phyloP scores from a whole-genome alignment of 2,113 vertebrate species.

The Xyrauchen texanus region DNA sequence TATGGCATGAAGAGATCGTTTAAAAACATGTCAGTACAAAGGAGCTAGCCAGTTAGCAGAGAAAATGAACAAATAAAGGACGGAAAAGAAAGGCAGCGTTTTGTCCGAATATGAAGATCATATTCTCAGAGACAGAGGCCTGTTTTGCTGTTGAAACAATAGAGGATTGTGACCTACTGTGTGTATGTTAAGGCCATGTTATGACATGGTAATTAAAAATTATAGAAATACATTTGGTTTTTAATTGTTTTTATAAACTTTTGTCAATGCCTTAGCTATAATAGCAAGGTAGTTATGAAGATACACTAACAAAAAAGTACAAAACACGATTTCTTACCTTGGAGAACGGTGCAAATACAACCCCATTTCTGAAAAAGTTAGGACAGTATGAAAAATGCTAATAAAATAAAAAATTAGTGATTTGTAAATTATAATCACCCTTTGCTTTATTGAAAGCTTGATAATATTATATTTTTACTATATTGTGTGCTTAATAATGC shows the following conservation, averaged over 20 bases:
- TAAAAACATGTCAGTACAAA: constrained; percentile 10
- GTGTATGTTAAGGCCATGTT: background rate
- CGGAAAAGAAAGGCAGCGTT: background rate
- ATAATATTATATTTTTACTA: too few species aligned
- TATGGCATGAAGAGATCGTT: constrained; percentile 10
- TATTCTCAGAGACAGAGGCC: background rate
- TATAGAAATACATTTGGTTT: too few species aligned
- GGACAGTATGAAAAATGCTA: too few species aligned
- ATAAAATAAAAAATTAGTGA: too few species aligned
- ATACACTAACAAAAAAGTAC: background rate
- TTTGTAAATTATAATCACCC: too few species aligned
- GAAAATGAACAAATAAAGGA: background rate
- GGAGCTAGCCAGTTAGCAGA: background rate
- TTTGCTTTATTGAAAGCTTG: too few species aligned
- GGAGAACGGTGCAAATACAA: too few species aligned
- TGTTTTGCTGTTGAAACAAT: background rate
- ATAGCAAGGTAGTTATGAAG: background rate
- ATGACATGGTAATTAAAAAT: background rate
- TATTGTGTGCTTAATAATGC: too few species aligned
- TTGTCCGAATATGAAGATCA: background rate
- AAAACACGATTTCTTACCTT: too few species aligned
- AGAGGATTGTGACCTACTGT: background rate
- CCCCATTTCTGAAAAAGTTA: too few species aligned
- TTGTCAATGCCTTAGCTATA: background rate
- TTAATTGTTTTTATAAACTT: background rate